A percentile compares a stretch with the other conserved stretches of the same genome.
Evolutionary conservation across 1,140 invertebrate species (phyloP).

Genomic region (Philaenus spumarius): DNA sequence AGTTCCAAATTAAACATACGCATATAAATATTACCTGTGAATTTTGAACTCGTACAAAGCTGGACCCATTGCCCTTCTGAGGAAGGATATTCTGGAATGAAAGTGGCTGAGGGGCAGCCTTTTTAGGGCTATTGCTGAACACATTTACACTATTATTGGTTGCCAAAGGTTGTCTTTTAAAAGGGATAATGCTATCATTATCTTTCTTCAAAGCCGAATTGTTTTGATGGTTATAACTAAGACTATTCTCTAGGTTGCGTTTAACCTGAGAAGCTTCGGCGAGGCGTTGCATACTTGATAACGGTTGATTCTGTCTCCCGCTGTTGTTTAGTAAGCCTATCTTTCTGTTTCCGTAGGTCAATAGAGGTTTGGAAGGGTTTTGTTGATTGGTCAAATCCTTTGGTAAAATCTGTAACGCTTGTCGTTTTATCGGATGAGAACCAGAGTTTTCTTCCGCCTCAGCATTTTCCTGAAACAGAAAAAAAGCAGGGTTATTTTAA

Average conservation of each 20-base stretch:
- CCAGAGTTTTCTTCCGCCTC: too few species aligned
- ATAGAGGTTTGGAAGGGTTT: not conserved
- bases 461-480: too few species aligned
- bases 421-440: too few species aligned
- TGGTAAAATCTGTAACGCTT: too few species aligned
- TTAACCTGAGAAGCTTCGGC: too few species aligned
- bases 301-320: not conserved
- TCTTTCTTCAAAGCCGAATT: too few species aligned
- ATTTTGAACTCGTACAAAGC: slow-evolving; percentile 28
- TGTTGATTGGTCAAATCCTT: not conserved
- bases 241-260: not conserved
- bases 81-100: slow-evolving; percentile 1
- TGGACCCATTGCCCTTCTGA: slow-evolving; percentile 17
- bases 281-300: too few species aligned
- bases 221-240: not conserved
- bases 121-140: not conserved
- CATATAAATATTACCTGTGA: slow-evolving; percentile 30
- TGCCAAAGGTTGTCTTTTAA: slow-evolving; percentile 5
- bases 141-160: not conserved
- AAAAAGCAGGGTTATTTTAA: too few species aligned
- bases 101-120: slow-evolving; percentile 6
- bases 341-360: not conserved
- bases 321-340: not conserved
- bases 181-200: slow-evolving; percentile 14
- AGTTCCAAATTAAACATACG: too few species aligned